These are phyloP conservation scores for Leptodactylus fallax DNA, from an alignment of 2,797 vertebrate genomes.

Conservation along the genomic window DNA sequence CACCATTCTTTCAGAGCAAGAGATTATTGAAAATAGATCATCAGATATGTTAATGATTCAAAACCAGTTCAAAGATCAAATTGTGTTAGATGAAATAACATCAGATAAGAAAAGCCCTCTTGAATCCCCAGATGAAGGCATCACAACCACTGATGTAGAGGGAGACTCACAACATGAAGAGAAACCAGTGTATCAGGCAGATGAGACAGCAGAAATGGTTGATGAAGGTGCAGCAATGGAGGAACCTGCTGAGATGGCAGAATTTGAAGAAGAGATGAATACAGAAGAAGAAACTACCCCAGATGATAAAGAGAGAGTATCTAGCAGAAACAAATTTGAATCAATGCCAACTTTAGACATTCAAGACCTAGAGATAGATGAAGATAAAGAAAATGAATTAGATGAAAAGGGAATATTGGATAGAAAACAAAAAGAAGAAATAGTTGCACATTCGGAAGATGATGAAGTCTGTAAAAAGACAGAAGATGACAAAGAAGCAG, in stretches of 20 bases:
- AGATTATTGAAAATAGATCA: slow-evolving; percentile 53
- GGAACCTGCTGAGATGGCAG: slow-evolving; percentile 65
- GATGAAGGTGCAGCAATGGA: slow-evolving; percentile 74
- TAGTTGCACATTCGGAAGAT: slow-evolving; percentile 73
- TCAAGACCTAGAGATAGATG: slow-evolving; percentile 71
- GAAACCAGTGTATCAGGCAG: slow-evolving; percentile 64
- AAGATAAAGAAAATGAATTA: slow-evolving; percentile 70
- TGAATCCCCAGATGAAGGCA: slow-evolving; percentile 73
- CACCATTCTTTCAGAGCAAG: slow-evolving; percentile 29
- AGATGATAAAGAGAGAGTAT: slow-evolving; percentile 64
- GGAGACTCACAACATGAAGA: slow-evolving; percentile 71
- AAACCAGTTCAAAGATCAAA: slow-evolving; percentile 68
- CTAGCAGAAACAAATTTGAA: slow-evolving; percentile 64
- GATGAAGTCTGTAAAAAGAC: slow-evolving; percentile 70
- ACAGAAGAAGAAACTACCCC: slow-evolving; percentile 69
- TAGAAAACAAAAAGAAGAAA: slow-evolving; percentile 80
- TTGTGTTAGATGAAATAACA: slow-evolving; percentile 63
- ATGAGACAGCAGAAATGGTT: slow-evolving; percentile 67
- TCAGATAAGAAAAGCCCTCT: slow-evolving; percentile 72
- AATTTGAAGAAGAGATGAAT: slow-evolving; percentile 72
- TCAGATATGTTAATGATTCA: slow-evolving; percentile 60
- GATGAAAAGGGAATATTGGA: slow-evolving; percentile 76
- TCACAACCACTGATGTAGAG: slow-evolving; percentile 68
- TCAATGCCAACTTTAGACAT: slow-evolving; percentile 67
- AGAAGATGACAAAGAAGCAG: slow-evolving; percentile 83